These are phyloP conservation scores for Donacobius atricapilla DNA, from an alignment of 2,113 vertebrate species.

Conservation along the genomic window DNA sequence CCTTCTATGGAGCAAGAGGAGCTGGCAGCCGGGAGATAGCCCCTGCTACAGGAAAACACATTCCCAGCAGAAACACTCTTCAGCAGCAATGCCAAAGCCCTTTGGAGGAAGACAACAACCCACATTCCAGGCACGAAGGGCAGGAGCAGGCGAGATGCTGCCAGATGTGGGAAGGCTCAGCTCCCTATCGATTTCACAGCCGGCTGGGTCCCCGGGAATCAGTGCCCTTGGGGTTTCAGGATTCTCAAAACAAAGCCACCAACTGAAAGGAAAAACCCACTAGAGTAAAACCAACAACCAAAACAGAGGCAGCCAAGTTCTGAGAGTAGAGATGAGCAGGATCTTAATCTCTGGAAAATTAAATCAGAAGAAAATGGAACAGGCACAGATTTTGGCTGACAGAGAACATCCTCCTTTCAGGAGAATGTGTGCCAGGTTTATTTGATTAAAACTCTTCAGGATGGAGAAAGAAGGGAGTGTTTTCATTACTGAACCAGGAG, in stretches of 20 bases:
- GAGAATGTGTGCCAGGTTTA: neutral
- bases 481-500: conserved; percentile 8
- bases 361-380: conserved; percentile 73
- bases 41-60: neutral
- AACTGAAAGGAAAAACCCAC: neutral
- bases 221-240: neutral
- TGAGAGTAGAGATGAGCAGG: conserved; percentile 44
- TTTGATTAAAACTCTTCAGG: conserved; percentile 48
- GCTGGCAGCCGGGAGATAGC: neutral
- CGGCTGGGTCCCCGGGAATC: neutral
- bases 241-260: neutral
- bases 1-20: neutral
- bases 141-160: neutral
- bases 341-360: conserved; percentile 78
- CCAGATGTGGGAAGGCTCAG: neutral
- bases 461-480: neutral
- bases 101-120: neutral
- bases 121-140: neutral
- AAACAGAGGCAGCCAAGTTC: neutral
- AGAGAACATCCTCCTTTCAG: neutral
- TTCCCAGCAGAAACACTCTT: neutral
- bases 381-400: conserved; percentile 44
- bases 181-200: neutral
- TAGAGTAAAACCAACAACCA: conserved; percentile 33
- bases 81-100: neutral